phyloP scores from a whole-genome alignment of 2,113 vertebrate species.

The Garra rufa region DNA sequence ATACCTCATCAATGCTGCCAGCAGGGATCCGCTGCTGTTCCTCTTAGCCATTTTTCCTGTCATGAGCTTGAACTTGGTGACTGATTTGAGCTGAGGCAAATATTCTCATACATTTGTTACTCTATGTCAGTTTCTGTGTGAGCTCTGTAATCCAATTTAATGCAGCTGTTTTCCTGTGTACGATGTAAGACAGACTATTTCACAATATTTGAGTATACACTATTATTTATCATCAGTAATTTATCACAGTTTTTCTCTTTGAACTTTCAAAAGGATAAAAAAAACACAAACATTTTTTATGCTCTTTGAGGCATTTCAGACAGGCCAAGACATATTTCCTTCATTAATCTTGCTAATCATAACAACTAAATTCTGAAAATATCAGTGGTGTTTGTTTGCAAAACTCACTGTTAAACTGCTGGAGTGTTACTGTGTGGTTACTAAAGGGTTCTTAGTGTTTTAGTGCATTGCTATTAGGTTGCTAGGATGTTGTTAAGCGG shows the following conservation, averaged over 20 bases:
- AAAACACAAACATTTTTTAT: background rate
- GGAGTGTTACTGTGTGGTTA: background rate
- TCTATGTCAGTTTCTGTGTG: background rate
- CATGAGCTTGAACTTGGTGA: background rate
- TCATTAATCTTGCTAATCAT: too few species aligned
- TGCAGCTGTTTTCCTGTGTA: background rate
- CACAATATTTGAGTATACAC: background rate
- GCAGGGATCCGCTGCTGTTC: background rate
- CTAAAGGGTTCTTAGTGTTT: background rate
- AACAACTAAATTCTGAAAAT: too few species aligned
- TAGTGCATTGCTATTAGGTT: background rate
- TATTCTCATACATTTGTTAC: background rate
- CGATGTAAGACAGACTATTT: too few species aligned
- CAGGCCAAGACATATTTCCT: background rate
- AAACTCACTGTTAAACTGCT: background rate
- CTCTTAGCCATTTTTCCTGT: background rate
- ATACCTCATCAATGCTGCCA: background rate
- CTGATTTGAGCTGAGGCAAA: background rate
- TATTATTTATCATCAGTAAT: conserved; percentile 1
- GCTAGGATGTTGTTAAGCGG: background rate
- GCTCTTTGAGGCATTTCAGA: conserved; percentile 5
- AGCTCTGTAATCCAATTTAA: background rate
- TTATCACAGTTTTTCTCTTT: background rate
- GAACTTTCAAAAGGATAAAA: background rate
- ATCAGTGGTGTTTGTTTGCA: background rate